Percentiles rank a stretch among this genome's conserved stretches.
Evolutionary conservation across 2,113 vertebrate genomes (phyloP).

Genomic region (Rafetus swinhoei): DNA sequence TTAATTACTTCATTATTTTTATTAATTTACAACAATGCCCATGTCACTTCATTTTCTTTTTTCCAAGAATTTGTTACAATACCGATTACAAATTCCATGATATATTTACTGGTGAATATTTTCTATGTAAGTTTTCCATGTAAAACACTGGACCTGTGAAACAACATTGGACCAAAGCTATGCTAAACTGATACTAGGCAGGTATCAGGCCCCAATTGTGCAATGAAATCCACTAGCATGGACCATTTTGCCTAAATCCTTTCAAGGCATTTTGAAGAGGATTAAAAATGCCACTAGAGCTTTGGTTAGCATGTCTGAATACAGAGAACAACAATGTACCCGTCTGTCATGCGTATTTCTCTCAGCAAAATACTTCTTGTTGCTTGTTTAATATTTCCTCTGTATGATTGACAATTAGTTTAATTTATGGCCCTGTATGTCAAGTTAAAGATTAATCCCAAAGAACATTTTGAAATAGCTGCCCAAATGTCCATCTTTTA

Average conservation of each 20-base stretch:
- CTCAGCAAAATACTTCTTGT: background rate
- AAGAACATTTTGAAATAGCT: background rate
- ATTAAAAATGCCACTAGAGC: no score
- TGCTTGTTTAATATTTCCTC: no score
- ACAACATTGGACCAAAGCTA: background rate
- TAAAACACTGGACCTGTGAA: background rate
- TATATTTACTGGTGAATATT: background rate
- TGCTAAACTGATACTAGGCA: background rate
- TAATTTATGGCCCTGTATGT: no score
- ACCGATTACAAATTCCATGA: background rate
- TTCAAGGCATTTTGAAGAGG: background rate
- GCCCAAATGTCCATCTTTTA: background rate
- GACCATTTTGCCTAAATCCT: background rate
- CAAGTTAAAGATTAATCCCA: background rate
- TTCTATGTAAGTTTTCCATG: background rate
- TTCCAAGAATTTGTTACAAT: background rate
- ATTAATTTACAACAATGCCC: slow-evolving; percentile 32
- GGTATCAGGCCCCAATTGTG: background rate
- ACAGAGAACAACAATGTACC: background rate
- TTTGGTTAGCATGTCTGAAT: no score
- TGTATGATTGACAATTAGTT: no score
- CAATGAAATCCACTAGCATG: background rate
- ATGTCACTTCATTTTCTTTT: slow-evolving; percentile 39
- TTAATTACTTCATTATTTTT: no score
- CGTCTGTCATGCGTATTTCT: background rate